Evolutionary conservation across 2,797 vertebrate genomes (phyloP), one percentile per base, ranked within the genome.

Genomic region (Gadopsis bispinosus): DNA sequence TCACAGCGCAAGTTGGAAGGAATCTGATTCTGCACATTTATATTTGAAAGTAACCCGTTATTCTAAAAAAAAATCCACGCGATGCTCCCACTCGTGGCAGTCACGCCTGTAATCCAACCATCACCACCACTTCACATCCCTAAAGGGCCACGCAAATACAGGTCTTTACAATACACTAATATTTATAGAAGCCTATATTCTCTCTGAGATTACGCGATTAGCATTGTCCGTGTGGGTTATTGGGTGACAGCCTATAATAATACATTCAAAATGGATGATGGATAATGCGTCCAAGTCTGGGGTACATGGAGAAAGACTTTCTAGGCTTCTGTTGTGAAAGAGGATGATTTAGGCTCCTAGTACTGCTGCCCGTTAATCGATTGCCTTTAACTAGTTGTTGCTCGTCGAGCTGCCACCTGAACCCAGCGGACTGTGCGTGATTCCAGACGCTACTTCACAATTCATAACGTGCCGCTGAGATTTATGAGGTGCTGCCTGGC

Each of bases 401-500:
- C 10, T 61, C 7, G 51, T 61, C 2, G 13, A 64, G 12, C 22
- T 43, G 37, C 26, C 22, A n/a, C 10, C 2, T 29, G 55, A 66
- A n/a, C 13, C 50, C 58, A 37, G 41, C 20, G 17, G 59, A 55
- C 26, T 26, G 33, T 10, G 61, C 3, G 14, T 8, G 17, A 26
- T 72, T 50, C 29, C 37, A 55, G 33, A 55, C 45, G 62, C 68
- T 35, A n/a, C 65, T 85, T 71, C 22, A 50, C 69, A 64, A 76
- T 81, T 81, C 67, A 82, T 79, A 51, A 62, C 74, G 75, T 53
- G 69, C 54, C 19, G 60, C 37, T 5, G 56, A 70, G 74, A 83
- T 88, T 68, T 79, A 68, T 74, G 75, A 54, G 80, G 10, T 35
- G 62, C 75, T 77, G 79, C 47, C 80, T 68, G 75, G 69, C 85